Evolutionary conservation across 2,113 vertebrate genomes (phyloP), one percentile per base, ranked within the genome.

Genomic region (Hydropotes inermis): DNA sequence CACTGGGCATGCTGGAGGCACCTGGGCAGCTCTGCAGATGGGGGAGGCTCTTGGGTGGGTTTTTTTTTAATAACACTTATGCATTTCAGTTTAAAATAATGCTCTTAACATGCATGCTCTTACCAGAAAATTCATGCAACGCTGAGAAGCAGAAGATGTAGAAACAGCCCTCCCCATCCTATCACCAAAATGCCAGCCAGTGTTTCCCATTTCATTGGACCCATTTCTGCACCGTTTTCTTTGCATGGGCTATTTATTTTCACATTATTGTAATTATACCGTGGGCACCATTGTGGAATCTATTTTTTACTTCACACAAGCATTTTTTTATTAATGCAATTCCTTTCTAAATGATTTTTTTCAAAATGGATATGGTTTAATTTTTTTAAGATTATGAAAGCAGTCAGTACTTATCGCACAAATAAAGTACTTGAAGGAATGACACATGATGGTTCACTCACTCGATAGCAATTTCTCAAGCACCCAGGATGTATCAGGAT

Each of bases 271-370:
- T 96, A 87, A 95, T 98, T 96, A 90, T 60, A 67, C 79, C 91
- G 27, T 36, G 74, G 70, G 76, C 19, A 60, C 85, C 55, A 78
- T 94, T 91, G 96, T 92, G 85, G 61, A 43, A 96, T 97, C 85
- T 91, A 58, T 70, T 95, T 96, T 94, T 95, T 88, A 87, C 85
- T 88, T 96, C 83, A 97, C 97, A 70, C 47, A 64, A 92, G 76
- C 88, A 87, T 96, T 97, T 97, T 97, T 93, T 96, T 89, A 97
- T 97, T 97, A 97, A 96, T 97, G 43, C 96, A 95, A 97, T 96
- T 86, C 95, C 36, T 94, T 93, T 89, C 45, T 94, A 97, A 97
- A 93, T 87, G 94, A 91, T 30, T 79, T n/a, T 79, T 95, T 93
- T 47, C 84, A 45, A 92, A 88, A 96, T 74, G 92, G 58, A 57